Evolutionary conservation across 2,888 invertebrate species (phyloP), one percentile per base, ranked within the genome.

Genomic region (Mimachlamys varia): DNA sequence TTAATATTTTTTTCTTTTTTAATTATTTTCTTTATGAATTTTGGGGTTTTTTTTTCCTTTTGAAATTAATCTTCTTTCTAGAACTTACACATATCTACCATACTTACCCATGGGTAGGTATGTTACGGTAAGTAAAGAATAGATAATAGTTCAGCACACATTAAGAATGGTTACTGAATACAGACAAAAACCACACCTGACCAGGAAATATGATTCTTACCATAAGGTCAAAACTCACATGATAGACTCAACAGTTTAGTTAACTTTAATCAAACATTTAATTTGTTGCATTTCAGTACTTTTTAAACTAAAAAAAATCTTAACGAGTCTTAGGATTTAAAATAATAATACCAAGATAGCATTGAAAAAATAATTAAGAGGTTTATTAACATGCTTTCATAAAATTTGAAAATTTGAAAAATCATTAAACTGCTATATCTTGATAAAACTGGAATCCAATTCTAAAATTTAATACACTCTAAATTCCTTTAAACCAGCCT

Each of bases 181-280:
- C 10, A 76, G 76, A 76, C 76, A 76, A 76, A 76, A 76, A 76
- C 0, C 33, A 76, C 22, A 76, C 76, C 76, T 76, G 22, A 33
- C 76, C 76, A 76, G 76, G 76, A 76, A 76, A 76, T 76, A 76
- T 76, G 76, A 76, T 33, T 19, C 19, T 58, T 58, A 76, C 76
- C 76, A 76, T 76, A 76, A 76, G 76, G 76, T 33, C 27, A 76
- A 0, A 76, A 0, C 7, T 76, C 76, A 27, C 4, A 5, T 44
- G 7, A 44, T 44, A 44, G 44, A 44, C 7, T 44, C 3, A 44
- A 44, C 7, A 44, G 44, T 7, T 44, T 44, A 44, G 44, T 44
- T 44, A 44, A 44, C 44, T 44, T 44, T 44, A 44, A 44, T 44
- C 44, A 44, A 44, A 44, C 44, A 44, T 44, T 44, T 44, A 44